Conservation (phyloP, 1,140 invertebrate species). For the Prorops nasuta region DNA sequence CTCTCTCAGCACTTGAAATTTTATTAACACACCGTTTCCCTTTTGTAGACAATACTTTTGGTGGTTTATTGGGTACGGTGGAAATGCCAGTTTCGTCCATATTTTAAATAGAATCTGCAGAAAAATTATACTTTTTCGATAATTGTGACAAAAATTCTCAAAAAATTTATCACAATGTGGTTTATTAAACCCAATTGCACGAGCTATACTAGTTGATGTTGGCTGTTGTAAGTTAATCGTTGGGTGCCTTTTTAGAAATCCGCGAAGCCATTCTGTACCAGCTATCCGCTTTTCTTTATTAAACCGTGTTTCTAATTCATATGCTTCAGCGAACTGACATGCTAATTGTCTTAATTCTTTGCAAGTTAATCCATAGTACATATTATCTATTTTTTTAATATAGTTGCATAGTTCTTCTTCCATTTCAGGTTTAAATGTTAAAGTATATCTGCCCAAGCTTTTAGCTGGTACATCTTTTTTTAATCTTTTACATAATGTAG, state of each 20-base stretch:
- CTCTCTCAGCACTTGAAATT: constrained; percentile 44
- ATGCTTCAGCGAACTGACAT: background rate
- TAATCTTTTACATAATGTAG: background rate
- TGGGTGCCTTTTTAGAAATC: background rate
- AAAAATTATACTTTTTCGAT: constrained; percentile 34
- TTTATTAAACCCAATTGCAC: constrained; percentile 35
- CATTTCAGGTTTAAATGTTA: background rate
- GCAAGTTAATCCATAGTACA: background rate
- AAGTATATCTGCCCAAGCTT: background rate
- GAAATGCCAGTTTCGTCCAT: constrained; percentile 50
- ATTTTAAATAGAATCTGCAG: constrained; percentile 42
- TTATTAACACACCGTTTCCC: constrained; percentile 45
- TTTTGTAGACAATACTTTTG: constrained; percentile 44
- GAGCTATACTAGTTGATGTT: background rate
- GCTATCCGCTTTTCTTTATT: background rate
- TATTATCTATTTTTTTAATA: background rate
- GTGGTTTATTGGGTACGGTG: constrained; percentile 46
- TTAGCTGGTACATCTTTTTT: background rate
- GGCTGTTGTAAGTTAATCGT: background rate
- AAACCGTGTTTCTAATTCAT: background rate
- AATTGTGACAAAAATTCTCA: constrained; percentile 30
- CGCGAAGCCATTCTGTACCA: background rate
- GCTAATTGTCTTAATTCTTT: background rate
- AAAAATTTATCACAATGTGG: constrained; percentile 37
- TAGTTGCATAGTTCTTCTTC: background rate